These are phyloP conservation scores for Sylvicola cinctus DNA, from an alignment of 2,888 invertebrate species.

Conservation along the genomic window DNA sequence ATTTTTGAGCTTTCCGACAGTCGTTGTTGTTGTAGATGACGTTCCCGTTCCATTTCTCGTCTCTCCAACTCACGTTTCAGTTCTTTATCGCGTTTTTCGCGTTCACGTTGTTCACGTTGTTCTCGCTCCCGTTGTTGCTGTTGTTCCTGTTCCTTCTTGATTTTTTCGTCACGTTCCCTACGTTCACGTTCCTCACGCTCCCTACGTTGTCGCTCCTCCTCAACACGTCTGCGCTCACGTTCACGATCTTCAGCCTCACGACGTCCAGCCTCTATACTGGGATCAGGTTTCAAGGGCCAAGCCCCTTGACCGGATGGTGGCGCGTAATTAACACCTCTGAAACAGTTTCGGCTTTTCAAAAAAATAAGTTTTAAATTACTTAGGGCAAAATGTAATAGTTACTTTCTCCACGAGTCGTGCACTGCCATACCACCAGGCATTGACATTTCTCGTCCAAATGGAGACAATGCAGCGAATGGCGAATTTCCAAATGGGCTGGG, in stretches of 20 bases:
- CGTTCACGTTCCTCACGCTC: slow-evolving; percentile 26
- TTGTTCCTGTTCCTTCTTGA: slow-evolving; percentile 32
- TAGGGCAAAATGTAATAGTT: slow-evolving; percentile 11
- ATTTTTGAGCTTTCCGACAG: slow-evolving; percentile 29
- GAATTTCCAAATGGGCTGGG: slow-evolving; percentile 43
- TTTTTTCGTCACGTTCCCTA: slow-evolving; percentile 29
- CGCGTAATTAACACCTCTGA: slow-evolving; percentile 32
- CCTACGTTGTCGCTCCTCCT: slow-evolving; percentile 23
- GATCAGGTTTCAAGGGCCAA: slow-evolving; percentile 47
- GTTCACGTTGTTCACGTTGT: slow-evolving; percentile 27
- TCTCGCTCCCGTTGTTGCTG: slow-evolving; percentile 32
- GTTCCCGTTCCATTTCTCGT: slow-evolving; percentile 32
- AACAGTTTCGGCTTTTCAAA: slow-evolving; percentile 6
- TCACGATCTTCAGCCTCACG: slow-evolving; percentile 34
- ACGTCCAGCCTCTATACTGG: slow-evolving; percentile 33
- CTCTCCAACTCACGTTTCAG: slow-evolving; percentile 23
- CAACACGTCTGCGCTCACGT: slow-evolving; percentile 24
- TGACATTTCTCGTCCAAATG: slow-evolving; percentile 41
- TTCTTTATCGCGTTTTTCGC: slow-evolving; percentile 31
- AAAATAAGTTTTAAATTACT: slow-evolving; percentile 1
- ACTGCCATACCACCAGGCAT: slow-evolving; percentile 27
- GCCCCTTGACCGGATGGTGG: slow-evolving; percentile 31
- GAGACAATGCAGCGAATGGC: slow-evolving; percentile 44
- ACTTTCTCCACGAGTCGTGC: slow-evolving; percentile 52
- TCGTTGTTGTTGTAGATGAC: slow-evolving; percentile 36